A percentile compares a stretch with the other conserved stretches of the same genome.
phyloP scores from a whole-genome alignment of 2,888 invertebrate species.

The Cloeon dipterum region DNA sequence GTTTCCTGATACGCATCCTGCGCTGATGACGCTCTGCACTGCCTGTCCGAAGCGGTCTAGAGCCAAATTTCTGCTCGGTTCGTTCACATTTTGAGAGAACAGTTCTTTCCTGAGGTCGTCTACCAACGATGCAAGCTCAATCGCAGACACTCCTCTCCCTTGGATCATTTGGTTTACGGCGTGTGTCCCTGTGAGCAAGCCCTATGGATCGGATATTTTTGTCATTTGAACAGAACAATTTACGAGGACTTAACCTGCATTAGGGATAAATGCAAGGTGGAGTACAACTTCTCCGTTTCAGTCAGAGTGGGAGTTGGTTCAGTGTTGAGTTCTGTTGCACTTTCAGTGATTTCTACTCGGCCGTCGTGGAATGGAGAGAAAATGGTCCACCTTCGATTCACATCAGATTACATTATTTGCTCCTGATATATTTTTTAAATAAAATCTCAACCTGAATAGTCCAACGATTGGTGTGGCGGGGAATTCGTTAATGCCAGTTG shows the following conservation, averaged over 20 bases:
- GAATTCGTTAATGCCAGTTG: not conserved
- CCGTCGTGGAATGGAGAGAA: conserved; percentile 32
- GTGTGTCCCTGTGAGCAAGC: not conserved
- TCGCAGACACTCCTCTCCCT: not conserved
- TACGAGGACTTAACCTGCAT: conserved; percentile 1
- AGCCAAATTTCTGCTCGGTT: conserved; percentile 22
- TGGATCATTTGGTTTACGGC: no score
- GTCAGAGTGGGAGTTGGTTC: not conserved
- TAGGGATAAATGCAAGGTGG: not conserved
- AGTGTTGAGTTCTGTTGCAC: not conserved
- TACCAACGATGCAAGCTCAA: not conserved
- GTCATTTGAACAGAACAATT: no score
- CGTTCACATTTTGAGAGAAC: not conserved
- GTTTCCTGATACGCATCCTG: conserved; percentile 60
- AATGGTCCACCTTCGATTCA: conserved; percentile 53
- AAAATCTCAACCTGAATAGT: conserved; percentile 27
- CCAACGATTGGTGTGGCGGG: conserved; percentile 57
- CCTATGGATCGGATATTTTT: no score
- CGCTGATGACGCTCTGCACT: conserved; percentile 54
- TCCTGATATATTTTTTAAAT: no score
- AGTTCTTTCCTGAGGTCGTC: not conserved
- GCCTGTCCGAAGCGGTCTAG: conserved; percentile 65
- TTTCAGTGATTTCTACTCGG: not conserved
- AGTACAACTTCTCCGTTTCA: not conserved
- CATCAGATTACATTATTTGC: no score